phyloP scores from a whole-genome alignment of 92 coral and sea anemone genomes.

The Phymanthus crucifer region DNA sequence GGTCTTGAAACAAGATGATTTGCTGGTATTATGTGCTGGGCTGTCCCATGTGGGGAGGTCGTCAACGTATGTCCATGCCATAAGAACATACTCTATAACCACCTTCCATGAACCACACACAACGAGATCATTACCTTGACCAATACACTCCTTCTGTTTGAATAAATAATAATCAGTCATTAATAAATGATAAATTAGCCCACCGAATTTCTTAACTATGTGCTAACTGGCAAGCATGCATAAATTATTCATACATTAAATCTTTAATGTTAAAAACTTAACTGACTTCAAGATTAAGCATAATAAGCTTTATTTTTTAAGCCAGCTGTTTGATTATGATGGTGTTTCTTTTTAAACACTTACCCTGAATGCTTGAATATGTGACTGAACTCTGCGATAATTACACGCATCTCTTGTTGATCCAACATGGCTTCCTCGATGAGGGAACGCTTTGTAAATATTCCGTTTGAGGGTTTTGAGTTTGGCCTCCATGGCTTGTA shows the following conservation, averaged over 20 bases:
- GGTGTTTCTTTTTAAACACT: background rate
- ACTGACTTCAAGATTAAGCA: background rate
- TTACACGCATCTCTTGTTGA: slow-evolving; percentile 72
- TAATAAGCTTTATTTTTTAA: background rate
- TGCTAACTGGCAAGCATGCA: background rate
- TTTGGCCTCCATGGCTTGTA: slow-evolving; percentile 60
- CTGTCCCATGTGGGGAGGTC: slow-evolving; percentile 83
- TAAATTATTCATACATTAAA: too few relatives aligned
- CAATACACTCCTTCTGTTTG: slow-evolving; percentile 74
- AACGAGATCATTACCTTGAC: slow-evolving; percentile 61
- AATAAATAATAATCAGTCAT: background rate
- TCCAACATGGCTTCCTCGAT: slow-evolving; percentile 58
- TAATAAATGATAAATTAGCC: background rate
- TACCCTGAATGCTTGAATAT: slow-evolving; percentile 74
- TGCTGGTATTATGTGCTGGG: slow-evolving; percentile 77
- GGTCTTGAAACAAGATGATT: slow-evolving; percentile 63
- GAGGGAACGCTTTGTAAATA: slow-evolving; percentile 74
- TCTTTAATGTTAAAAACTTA: too few relatives aligned
- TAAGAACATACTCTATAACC: slow-evolving; percentile 59
- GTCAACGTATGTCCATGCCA: slow-evolving; percentile 73
- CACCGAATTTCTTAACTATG: background rate
- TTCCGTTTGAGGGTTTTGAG: slow-evolving; percentile 58
- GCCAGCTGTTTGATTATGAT: background rate
- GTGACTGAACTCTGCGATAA: slow-evolving; percentile 72
- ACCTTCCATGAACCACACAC: slow-evolving; percentile 57